phyloP scores from a whole-genome alignment of 2,888 invertebrate genomes.

The Ferrisia virgata region DNA sequence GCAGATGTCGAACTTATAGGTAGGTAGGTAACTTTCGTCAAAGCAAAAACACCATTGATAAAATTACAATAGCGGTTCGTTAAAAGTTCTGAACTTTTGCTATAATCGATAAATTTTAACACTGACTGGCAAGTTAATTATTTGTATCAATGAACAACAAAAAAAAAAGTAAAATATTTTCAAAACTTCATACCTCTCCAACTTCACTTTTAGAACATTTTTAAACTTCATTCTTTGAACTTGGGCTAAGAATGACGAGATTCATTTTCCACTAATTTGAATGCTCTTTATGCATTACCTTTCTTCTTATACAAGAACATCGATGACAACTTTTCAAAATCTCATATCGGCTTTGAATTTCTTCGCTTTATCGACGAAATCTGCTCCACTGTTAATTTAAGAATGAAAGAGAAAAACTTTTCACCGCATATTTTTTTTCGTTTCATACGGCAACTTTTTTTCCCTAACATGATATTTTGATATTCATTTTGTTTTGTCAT shows the following conservation, averaged over 20 bases:
- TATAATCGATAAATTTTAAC: conserved; percentile 2
- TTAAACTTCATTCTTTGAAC: not conserved
- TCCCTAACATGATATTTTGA: too few relatives aligned
- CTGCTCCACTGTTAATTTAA: not conserved
- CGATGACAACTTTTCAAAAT: not conserved
- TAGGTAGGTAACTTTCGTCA: not conserved
- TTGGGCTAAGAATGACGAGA: not conserved
- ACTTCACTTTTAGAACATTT: not conserved
- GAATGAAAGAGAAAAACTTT: not conserved
- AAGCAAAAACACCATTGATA: conserved; percentile 4
- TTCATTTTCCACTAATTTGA: conserved; percentile 1
- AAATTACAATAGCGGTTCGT: conserved; percentile 4
- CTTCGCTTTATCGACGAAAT: not conserved
- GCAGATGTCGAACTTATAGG: not conserved
- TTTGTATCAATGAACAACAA: not conserved
- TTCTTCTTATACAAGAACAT: not conserved
- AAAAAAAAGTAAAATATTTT: not conserved
- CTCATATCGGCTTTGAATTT: not conserved
- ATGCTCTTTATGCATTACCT: not conserved
- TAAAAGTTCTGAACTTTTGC: conserved; percentile 2
- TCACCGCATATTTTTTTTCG: not conserved
- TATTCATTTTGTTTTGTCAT: not conserved
- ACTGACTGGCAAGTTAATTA: conserved; percentile 6
- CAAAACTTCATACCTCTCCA: not conserved
- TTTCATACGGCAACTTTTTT: too few relatives aligned